Percentiles rank a stretch among this genome's conserved stretches.
These are phyloP conservation scores for Danio tinwini DNA, from an alignment of 2,797 vertebrate species.

Conservation along the genomic window DNA sequence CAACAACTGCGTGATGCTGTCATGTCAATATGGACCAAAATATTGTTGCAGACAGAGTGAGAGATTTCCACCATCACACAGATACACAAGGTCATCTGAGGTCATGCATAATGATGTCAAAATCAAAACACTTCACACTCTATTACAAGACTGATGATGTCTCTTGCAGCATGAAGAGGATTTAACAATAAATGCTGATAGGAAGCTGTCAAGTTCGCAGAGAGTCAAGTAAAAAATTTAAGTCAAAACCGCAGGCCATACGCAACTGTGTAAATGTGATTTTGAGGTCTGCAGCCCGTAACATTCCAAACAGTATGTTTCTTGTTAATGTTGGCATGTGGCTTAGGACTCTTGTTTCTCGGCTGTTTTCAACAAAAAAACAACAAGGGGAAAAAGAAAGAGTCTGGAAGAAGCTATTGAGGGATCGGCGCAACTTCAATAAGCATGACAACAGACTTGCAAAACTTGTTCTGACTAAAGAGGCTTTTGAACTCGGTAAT, in stretches of 20 bases:
- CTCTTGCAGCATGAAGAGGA: background rate
- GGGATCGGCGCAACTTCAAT: background rate
- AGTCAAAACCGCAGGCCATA: background rate
- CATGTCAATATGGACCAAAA: too few species aligned
- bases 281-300: constrained; percentile 21
- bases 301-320: constrained; percentile 44
- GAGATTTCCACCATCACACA: background rate
- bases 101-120: background rate
- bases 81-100: background rate
- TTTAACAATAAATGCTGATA: background rate
- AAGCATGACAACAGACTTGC: background rate
- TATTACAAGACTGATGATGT: background rate
- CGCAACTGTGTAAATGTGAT: constrained; percentile 28
- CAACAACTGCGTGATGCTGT: too few species aligned
- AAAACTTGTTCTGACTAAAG: background rate
- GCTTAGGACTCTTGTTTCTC: constrained; percentile 10
- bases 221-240: background rate
- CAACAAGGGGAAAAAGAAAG: background rate
- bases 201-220: background rate
- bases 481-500: too few species aligned
- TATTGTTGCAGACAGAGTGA: background rate
- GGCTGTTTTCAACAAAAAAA: constrained; percentile 13
- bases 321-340: constrained; percentile 41
- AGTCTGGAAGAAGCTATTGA: background rate
- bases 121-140: constrained; percentile 9